Base-by-base conservation (phyloP, 2,888 invertebrate genomes). In the Melanotus villosus region DNA sequence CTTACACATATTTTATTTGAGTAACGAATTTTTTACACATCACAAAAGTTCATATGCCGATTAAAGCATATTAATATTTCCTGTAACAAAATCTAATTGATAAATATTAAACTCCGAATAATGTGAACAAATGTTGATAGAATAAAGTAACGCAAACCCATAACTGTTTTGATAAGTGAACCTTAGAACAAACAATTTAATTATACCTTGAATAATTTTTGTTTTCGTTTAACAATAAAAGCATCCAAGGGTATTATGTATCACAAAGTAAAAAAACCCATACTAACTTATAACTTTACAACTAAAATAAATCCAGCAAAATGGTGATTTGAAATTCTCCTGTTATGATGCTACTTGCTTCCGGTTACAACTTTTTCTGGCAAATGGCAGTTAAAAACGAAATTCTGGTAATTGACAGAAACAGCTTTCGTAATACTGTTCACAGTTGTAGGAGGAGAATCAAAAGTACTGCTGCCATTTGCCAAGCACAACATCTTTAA, bases 401-500 rank as follows among this genome's bases (percentile, higher is more conserved):
- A 64, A 18, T 30, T 36, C 18, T 12, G 12, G 14, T 65, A 65
- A 65, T 65, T 65, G 65, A 65, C 65, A 57, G 19, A 56, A 56
- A 56, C 38, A 45, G 57, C 47, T 65, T 34, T 57, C 9, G 16
- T 12, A 41, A 41, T 41, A 50, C 45, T 56, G 36, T 62, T 30
- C 43, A 45, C 5, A 56, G 16, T 36, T 45, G 26, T n/a, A 38
- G 4, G 41, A 41, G 7, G 34, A 9, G 45, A 65, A 77, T 90
- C 90, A 91, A 84, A 91, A 91, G 84, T 90, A 90, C 83, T 91
- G 93, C 83, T 91, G 93, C 94, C 94, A 95, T 79, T 94, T 93
- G 65, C 95, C 95, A 56, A 96, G 89, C 70, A 96, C 91, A 68
- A 95, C 93, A 81, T 95, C 95, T 86, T 96, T 96, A 81, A 97